Conservation (phyloP, 2,888 invertebrate genomes). For the Hipparchia sbordonii region DNA sequence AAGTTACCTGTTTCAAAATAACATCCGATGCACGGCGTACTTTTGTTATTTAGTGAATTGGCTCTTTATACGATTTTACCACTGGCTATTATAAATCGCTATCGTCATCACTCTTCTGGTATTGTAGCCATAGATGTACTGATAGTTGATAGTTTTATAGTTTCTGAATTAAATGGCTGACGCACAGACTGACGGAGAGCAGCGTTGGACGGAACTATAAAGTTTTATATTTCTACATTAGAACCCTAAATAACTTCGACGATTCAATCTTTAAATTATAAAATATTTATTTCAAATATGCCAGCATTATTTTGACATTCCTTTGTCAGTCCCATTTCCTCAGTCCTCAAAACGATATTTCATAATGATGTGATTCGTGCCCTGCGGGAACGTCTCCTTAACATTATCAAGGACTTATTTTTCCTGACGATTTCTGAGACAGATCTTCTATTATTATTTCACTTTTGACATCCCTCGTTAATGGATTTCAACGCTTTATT, state of each 20-base stretch:
- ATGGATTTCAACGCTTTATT: slow-evolving; percentile 23
- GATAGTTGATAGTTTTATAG: too few species aligned
- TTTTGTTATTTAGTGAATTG: too few species aligned
- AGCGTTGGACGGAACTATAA: too few species aligned
- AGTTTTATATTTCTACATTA: too few species aligned
- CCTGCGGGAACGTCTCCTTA: slow-evolving; percentile 48
- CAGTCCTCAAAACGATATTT: slow-evolving; percentile 44
- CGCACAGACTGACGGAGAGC: too few species aligned
- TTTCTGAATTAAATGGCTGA: too few species aligned
- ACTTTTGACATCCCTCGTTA: slow-evolving; percentile 35
- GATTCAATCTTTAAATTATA: neutral
- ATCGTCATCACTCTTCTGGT: too few species aligned
- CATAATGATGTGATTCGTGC: slow-evolving; percentile 63
- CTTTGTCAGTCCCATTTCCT: slow-evolving; percentile 50
- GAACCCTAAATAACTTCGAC: neutral
- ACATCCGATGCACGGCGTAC: too few species aligned
- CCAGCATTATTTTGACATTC: slow-evolving; percentile 45
- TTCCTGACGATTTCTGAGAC: slow-evolving; percentile 49
- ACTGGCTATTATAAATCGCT: too few species aligned
- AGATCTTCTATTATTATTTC: slow-evolving; percentile 41
- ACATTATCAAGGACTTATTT: slow-evolving; percentile 55
- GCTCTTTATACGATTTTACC: too few species aligned
- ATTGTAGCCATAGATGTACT: too few species aligned
- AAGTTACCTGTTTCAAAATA: too few species aligned
- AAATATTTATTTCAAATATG: slow-evolving; percentile 27